These are phyloP conservation scores for Theretra japonica DNA, from an alignment of 2,888 invertebrate species.

Conservation along the genomic window DNA sequence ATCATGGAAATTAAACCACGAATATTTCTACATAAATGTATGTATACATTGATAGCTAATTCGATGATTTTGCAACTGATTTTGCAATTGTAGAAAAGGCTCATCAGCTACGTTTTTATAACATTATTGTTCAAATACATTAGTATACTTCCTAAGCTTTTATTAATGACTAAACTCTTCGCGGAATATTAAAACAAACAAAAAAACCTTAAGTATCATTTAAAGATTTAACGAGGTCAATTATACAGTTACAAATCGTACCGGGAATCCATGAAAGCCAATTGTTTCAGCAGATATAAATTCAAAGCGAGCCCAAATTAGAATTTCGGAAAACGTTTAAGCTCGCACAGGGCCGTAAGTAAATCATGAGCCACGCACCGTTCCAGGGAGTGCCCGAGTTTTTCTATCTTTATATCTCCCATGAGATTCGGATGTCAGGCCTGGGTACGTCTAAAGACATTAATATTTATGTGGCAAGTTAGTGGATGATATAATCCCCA, in stretches of 20 bases:
- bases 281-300: constrained; percentile 37
- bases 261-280: constrained; percentile 20
- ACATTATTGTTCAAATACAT: too few relatives aligned
- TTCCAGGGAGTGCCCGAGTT: constrained; percentile 39
- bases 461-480: constrained; percentile 56
- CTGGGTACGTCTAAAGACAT: constrained; percentile 45
- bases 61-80: too few relatives aligned
- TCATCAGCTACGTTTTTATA: too few relatives aligned
- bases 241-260: constrained; percentile 22
- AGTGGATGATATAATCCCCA: constrained; percentile 46
- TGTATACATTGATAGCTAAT: too few relatives aligned
- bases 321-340: constrained; percentile 44
- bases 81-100: too few relatives aligned
- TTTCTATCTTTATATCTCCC: constrained; percentile 47
- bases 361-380: constrained; percentile 45
- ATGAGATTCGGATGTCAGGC: constrained; percentile 44
- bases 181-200: neutral
- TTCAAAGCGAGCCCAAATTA: constrained; percentile 42
- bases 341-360: constrained; percentile 33
- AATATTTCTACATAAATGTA: too few relatives aligned
- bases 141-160: too few relatives aligned
- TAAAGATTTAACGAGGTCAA: constrained; percentile 24
- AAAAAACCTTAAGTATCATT: neutral
- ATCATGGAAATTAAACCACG: neutral
- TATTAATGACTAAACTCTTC: too few relatives aligned